Base-by-base conservation (phyloP, 2,113 vertebrate genomes). In the Thalassoma bifasciatum region DNA sequence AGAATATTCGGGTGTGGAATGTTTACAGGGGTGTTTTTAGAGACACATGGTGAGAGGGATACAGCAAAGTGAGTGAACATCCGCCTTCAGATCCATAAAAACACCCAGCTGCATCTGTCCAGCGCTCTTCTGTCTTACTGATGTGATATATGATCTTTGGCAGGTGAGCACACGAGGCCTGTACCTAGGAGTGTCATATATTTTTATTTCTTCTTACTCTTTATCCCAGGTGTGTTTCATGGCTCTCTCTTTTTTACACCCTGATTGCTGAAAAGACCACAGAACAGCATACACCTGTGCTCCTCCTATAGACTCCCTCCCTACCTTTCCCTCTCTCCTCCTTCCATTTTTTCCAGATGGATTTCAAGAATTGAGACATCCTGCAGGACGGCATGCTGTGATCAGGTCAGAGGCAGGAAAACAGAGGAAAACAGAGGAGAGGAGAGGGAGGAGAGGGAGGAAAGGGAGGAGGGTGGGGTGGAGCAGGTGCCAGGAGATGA, bases 401-500 rank as follows among this genome's bases (percentile, higher is more conserved):
- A 49, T 49, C 46, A 10, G 46, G 46, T 49, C 46, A 49, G 17
- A 49, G 46, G 46, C 46, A 21, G 46, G 46, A 49, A 19, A 49
- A 16, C 44, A 46, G 44, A 16, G 44, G 4, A 19, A 49, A 19
- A 10, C 46, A 46, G 17, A 46, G 19, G n/a, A 13, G n/a, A 49
- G 7, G 44, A 1, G 6, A 47, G n/a, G n/a, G 17, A 46, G 19
- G n/a, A 13, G n/a, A 49, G 7, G 44, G n/a, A n/a, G n/a, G n/a
- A 4, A 17, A 46, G 44, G 8, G 13, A 37, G 67, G 40, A 30
- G 40, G 44, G 23, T 2, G 1, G 46, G 62, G 38, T 34, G 26
- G 58, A 60, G 34, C 61, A 49, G 46, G 46, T 49, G 46, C 46
- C 46, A 49, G 46, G 19, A 49, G 46, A 49, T 49, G 46, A 49